These are phyloP conservation scores for Australoheros facetus DNA, from an alignment of 2,797 vertebrate species.

Conservation along the genomic window DNA sequence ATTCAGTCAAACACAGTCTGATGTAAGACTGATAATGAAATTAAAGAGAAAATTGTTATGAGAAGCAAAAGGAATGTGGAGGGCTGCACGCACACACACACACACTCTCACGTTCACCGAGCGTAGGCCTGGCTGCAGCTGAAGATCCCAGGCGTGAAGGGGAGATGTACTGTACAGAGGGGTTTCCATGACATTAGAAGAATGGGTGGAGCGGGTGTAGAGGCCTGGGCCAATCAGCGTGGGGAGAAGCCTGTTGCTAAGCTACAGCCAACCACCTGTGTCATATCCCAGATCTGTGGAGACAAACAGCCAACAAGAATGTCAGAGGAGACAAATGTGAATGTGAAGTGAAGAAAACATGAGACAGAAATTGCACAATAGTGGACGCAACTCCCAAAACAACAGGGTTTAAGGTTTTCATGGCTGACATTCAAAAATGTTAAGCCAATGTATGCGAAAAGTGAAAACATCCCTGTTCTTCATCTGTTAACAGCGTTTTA, in stretches of 20 bases:
- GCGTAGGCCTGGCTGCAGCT: constrained; percentile 43
- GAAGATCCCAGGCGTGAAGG: constrained; percentile 42
- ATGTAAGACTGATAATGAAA: constrained; percentile 34
- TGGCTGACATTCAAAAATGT: background rate
- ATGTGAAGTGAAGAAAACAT: background rate
- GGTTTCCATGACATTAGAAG: constrained; percentile 72
- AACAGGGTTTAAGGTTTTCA: background rate
- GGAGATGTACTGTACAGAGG: constrained; percentile 62
- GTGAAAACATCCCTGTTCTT: background rate
- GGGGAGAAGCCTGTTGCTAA: constrained; percentile 92
- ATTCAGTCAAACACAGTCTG: constrained; percentile 14
- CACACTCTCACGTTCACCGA: background rate
- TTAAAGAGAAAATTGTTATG: constrained; percentile 14
- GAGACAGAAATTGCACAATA: background rate
- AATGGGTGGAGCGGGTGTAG: constrained; percentile 38
- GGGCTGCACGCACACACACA: background rate
- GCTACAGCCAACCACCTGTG: constrained; percentile 93
- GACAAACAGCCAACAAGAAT: constrained; percentile 45
- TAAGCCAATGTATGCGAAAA: background rate
- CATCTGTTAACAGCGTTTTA: no score
- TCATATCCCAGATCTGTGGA: constrained; percentile 96
- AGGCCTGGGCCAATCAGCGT: constrained; percentile 80
- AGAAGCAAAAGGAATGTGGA: constrained; percentile 30
- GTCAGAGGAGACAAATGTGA: background rate
- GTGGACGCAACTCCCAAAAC: background rate